Percentiles rank a stretch among this genome's conserved stretches.
phyloP scores from a whole-genome alignment of 2,797 vertebrate species.

The Prunella strophiata region DNA sequence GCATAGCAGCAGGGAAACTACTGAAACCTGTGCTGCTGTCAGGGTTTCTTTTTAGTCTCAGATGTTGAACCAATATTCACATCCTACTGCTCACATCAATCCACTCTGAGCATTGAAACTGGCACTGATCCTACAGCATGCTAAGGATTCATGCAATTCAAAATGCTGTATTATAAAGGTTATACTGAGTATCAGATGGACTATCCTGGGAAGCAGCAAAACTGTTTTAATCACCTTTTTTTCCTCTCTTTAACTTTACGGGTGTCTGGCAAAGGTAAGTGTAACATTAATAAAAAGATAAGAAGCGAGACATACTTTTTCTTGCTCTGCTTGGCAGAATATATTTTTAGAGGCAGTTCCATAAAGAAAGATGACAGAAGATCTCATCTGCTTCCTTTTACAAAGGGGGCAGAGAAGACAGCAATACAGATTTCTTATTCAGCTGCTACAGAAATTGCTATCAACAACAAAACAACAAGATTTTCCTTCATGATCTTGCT shows the following conservation, averaged over 20 bases:
- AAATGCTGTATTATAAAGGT: neutral
- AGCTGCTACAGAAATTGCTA: neutral
- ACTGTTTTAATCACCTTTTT: neutral
- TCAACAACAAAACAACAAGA: neutral
- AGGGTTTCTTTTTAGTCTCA: neutral
- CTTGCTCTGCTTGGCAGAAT: neutral
- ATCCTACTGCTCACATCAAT: neutral
- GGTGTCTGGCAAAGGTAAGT: neutral
- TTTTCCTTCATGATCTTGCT: conserved; percentile 4
- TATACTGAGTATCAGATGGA: neutral
- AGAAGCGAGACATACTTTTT: neutral
- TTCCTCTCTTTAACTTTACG: neutral
- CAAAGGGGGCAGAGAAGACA: neutral
- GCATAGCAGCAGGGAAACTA: neutral
- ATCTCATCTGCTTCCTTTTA: neutral
- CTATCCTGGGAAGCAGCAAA: neutral
- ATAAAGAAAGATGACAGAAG: neutral
- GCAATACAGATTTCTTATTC: neutral
- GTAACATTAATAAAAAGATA: neutral
- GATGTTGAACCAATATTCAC: neutral
- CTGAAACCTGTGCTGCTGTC: neutral
- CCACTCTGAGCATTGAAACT: neutral
- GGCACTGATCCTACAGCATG: neutral
- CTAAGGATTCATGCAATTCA: neutral
- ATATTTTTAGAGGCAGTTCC: neutral